Base-by-base conservation (phyloP, 2,888 invertebrate species). In the Brassicogethes aeneus region DNA sequence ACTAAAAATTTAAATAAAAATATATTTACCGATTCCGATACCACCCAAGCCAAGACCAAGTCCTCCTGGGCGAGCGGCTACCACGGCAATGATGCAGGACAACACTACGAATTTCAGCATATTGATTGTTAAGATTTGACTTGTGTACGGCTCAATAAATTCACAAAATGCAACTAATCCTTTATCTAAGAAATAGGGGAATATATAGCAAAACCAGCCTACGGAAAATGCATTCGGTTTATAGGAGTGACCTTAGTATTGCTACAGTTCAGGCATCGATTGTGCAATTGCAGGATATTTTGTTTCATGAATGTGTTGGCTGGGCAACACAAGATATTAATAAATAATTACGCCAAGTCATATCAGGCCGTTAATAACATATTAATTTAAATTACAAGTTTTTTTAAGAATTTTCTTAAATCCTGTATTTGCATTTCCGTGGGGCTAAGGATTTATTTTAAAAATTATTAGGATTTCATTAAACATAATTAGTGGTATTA, bases 71-170 rank as follows among this genome's bases (percentile, higher is more conserved):
- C 23, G 5, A 10, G 23, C 23, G 10, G 23, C 5, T 5, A 23
- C 23, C 5, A 7, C 5, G 23, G 23, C 23, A 23, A 23, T 10
- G 23, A 23, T 10, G 17, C 37, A 41, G 34, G 38, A 40, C 43
- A 46, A 15, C 32, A 47, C 42, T 13, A 45, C 23, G 2, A 43
- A 39, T 32, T 40, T 42, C 17, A 45, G 39, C 46, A 46, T 44
- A 23, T 5, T 23, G 23, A 23, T 23, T 5, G n/a, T n/a, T n/a
- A n/a, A n/a, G 23, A 23, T 23, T 23, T 23, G 5, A 23, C 5
- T 23, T 5, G 23, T 23, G 10, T 7, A 23, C 10, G 23, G 5
- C 23, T 23, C 10, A 23, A 23, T 10, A 23, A 23, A 23, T 23
- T 5, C 5, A 23, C 23, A 23, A 10, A 7, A 23, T 23, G 23